A percentile compares a stretch with the other conserved stretches of the same genome.
phyloP scores from a whole-genome alignment of 2,113 vertebrate genomes.

The Picathartes gymnocephalus region DNA sequence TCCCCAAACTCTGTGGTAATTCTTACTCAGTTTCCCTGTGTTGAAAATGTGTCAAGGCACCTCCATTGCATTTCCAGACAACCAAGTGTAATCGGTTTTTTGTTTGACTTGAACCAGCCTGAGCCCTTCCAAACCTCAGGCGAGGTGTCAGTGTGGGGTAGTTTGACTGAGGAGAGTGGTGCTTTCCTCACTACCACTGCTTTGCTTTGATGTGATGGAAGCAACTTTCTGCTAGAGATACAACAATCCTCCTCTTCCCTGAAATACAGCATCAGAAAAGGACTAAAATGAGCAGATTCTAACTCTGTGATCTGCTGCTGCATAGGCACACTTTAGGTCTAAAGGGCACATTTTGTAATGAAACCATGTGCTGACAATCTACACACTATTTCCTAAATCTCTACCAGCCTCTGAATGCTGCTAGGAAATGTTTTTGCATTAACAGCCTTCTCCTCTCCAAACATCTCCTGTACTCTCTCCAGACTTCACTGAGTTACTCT shows the following conservation, averaged over 20 bases:
- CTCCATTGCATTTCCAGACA: not conserved
- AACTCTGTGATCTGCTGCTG: slow-evolving; percentile 10
- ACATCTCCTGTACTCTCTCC: not conserved
- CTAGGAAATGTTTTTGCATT: slow-evolving; percentile 33
- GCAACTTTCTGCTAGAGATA: slow-evolving; percentile 43
- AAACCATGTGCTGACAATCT: slow-evolving; percentile 54
- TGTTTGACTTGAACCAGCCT: not conserved
- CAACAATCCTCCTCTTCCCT: not conserved
- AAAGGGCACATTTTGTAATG: slow-evolving; percentile 47
- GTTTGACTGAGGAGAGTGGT: not conserved
- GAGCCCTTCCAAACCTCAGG: not conserved
- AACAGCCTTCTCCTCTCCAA: not conserved
- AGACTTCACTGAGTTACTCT: not conserved
- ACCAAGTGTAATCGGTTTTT: not conserved
- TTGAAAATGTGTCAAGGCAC: not conserved
- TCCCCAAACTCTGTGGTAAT: not conserved
- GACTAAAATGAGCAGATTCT: not conserved
- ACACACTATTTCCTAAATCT: slow-evolving; percentile 24
- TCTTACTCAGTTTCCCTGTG: not conserved
- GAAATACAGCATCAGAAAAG: slow-evolving; percentile 20
- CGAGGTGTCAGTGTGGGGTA: not conserved
- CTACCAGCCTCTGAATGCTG: slow-evolving; percentile 22
- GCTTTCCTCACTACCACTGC: not conserved
- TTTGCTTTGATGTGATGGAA: not conserved
- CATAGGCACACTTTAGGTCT: not conserved